Evolutionary conservation across 2,888 invertebrate genomes (phyloP).

Genomic region (Aplocera efformata): DNA sequence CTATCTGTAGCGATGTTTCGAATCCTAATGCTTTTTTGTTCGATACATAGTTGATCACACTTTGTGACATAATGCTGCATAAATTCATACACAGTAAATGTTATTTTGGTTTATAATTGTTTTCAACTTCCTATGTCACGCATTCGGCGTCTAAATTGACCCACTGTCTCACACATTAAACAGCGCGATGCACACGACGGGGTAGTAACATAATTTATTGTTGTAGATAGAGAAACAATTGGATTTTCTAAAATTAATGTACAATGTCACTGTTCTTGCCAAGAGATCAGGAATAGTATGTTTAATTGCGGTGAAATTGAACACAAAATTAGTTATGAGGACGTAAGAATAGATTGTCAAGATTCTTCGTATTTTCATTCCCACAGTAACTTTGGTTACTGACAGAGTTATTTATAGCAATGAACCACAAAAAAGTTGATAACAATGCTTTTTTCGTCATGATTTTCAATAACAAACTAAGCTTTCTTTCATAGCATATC

Average conservation of each 20-base stretch:
- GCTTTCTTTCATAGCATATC: slow-evolving; percentile 46
- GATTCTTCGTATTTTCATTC: no score
- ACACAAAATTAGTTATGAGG: no score
- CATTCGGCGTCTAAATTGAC: not conserved
- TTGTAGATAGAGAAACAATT: slow-evolving; percentile 15
- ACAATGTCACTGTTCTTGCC: slow-evolving; percentile 10
- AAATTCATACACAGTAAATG: no score
- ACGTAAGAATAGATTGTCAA: no score
- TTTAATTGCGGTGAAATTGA: slow-evolving; percentile 4
- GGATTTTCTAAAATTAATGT: slow-evolving; percentile 12
- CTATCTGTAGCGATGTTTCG: slow-evolving; percentile 24
- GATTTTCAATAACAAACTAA: not conserved
- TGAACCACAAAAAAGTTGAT: no score
- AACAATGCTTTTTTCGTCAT: no score
- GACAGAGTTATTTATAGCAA: no score
- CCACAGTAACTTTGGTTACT: no score
- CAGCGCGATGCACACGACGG: slow-evolving; percentile 24
- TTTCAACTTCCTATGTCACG: no score
- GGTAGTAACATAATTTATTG: slow-evolving; percentile 28
- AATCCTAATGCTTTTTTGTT: slow-evolving; percentile 5
- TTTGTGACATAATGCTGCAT: no score
- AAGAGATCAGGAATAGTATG: slow-evolving; percentile 6
- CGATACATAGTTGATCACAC: not conserved
- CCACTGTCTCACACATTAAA: slow-evolving; percentile 18
- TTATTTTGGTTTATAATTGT: no score